These are phyloP conservation scores for Muscina levida DNA, from an alignment of 2,888 invertebrate genomes.

Conservation along the genomic window DNA sequence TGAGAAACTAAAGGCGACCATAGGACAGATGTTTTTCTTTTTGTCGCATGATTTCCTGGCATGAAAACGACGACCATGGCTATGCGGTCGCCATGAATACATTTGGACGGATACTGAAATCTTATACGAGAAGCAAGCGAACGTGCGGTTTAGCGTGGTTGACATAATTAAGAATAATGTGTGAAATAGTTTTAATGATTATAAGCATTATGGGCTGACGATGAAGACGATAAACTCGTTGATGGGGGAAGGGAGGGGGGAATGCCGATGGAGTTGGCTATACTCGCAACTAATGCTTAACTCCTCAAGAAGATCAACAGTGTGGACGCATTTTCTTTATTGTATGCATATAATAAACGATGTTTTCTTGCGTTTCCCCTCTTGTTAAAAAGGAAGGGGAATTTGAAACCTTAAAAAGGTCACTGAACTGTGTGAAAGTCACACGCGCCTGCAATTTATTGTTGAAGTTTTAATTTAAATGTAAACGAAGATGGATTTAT, in stretches of 20 bases:
- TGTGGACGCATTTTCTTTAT: background rate
- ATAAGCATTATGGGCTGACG: constrained; percentile 36
- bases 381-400: background rate
- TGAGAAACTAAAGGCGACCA: background rate
- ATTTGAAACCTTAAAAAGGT: no score
- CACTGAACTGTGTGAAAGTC: no score
- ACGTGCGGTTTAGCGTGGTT: background rate
- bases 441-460: no score
- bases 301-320: background rate
- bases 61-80: background rate
- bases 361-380: background rate
- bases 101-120: background rate
- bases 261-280: background rate
- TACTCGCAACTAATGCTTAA: no score
- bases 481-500: no score
- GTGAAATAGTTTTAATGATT: constrained; percentile 63
- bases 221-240: constrained; percentile 15
- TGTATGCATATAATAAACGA: background rate
- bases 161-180: constrained; percentile 65
- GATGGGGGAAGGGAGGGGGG: no score
- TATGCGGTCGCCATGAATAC: constrained; percentile 7
- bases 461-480: no score
- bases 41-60: no score
- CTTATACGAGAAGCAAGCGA: background rate
- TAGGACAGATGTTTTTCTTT: constrained; percentile 14